Conservation (phyloP, 2,113 vertebrate genomes). For the Lophotis ruficrista region DNA sequence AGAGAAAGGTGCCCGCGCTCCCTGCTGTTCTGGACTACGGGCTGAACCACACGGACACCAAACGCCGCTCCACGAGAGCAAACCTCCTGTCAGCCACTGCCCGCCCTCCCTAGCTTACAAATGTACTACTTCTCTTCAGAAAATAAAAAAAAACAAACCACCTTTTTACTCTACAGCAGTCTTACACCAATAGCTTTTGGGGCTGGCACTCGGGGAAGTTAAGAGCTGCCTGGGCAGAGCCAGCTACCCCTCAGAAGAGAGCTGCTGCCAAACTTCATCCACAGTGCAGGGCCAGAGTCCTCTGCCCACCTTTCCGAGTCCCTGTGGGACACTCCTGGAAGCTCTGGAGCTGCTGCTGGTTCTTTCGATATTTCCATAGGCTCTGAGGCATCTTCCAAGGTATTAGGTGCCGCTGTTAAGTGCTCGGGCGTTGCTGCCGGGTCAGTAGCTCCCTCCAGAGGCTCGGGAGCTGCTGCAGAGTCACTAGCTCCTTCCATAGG, state of each 20-base stretch:
- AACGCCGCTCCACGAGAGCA: fast-evolving
- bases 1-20: not conserved
- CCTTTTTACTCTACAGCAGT: not conserved
- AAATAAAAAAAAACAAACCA: not conserved
- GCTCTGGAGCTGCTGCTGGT: not conserved
- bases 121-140: no score
- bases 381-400: not conserved
- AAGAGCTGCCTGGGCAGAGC: not conserved
- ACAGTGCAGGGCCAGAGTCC: not conserved
- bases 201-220: not conserved
- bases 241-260: not conserved
- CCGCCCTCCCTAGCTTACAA: not conserved
- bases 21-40: not conserved
- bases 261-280: not conserved
- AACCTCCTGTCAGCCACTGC: not conserved
- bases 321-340: not conserved
- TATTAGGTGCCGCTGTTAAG: not conserved
- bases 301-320: not conserved
- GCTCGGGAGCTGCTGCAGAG: not conserved
- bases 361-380: not conserved
- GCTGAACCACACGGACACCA: fast-evolving
- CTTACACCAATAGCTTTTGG: not conserved
- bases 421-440: not conserved
- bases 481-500: not conserved
- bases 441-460: not conserved